Evolutionary conservation across 2,113 vertebrate species (phyloP), one percentile per base, ranked within the genome.

Genomic region (Toxotes jaculatrix): DNA sequence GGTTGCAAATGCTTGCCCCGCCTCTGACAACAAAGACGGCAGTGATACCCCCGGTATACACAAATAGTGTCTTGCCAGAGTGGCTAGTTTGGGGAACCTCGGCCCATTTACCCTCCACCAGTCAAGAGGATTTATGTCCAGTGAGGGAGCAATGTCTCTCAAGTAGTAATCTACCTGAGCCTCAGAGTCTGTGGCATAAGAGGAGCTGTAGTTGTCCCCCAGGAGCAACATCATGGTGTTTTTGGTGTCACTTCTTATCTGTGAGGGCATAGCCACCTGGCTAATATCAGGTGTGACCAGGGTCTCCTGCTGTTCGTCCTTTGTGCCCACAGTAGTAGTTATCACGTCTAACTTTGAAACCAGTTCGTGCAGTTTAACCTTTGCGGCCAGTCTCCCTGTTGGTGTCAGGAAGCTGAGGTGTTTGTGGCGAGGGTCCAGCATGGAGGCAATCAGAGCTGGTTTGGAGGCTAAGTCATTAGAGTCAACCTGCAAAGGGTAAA

Each of bases 381-480:
- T 93, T 19, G 91, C 91, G 59, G 89, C 88, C 78, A 92, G 74
- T 69, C 91, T 81, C 23, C 83, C 83, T 0, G 87, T 78, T 12
- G 90, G 87, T 4, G 86, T 88, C 38, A 91, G 67, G 80, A 93
- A 93, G 76, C 88, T 91, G 61, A 93, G 89, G 10, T 92, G 92
- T 81, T 93, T 92, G 88, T 93, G 91, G 34, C 92, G 91, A 56
- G 92, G 92, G 74, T 93, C 92, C 75, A 93, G 80, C 85, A 93
- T 92, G 0, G 91, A 91, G 23, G 91, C 88, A 0, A 91, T 88
- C 57, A 92, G 80, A 62, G 89, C 91, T 8, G 90, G 88, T 83
- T 93, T 91, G 76, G 88, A 90, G 36, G 90, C 82, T 0, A 93
- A 40, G 32, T 91, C 86, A 1, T 49, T 66, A 0, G 90, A 88